Percentiles rank a stretch among this genome's conserved stretches.
Conservation (phyloP, 2,888 invertebrate genomes). For the Pyrgus malvae region DNA sequence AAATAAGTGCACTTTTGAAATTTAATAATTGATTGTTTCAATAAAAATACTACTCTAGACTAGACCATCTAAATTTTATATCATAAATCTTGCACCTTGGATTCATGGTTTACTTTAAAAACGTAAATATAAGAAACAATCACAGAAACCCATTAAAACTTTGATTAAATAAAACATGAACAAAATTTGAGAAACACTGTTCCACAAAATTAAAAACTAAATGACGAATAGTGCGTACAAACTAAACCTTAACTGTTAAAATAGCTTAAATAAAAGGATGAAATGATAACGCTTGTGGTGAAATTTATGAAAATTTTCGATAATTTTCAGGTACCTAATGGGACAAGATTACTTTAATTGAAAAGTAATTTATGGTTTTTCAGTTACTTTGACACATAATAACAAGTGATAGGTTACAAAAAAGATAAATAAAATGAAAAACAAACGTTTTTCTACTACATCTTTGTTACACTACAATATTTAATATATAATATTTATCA, state of each 20-base stretch:
- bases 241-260: conserved; percentile 36
- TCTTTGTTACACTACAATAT: conserved; percentile 14
- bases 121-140: conserved; percentile 47
- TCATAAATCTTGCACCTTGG: conserved; percentile 26
- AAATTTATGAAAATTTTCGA: conserved; percentile 48
- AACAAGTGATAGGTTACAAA: conserved; percentile 37
- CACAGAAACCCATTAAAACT: conserved; percentile 56
- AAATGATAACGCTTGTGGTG: conserved; percentile 33
- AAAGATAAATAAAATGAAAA: conserved; percentile 30
- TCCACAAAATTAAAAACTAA: conserved; percentile 50
- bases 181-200: conserved; percentile 79
- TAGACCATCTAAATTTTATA: conserved; percentile 53
- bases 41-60: conserved; percentile 69
- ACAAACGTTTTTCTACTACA: conserved; percentile 21
- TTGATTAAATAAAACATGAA: conserved; percentile 52
- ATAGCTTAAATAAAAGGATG: conserved; percentile 39
- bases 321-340: conserved; percentile 74
- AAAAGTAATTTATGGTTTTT: conserved; percentile 24
- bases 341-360: conserved; percentile 51
- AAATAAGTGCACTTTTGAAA: conserved; percentile 78
- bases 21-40: conserved; percentile 62
- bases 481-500: conserved; percentile 53
- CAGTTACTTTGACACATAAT: conserved; percentile 39
- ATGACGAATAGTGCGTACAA: conserved; percentile 36
- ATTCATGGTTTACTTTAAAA: conserved; percentile 26